Base-by-base conservation (phyloP, 92 coral and sea anemone genomes). In the Phenganax subtilis region DNA sequence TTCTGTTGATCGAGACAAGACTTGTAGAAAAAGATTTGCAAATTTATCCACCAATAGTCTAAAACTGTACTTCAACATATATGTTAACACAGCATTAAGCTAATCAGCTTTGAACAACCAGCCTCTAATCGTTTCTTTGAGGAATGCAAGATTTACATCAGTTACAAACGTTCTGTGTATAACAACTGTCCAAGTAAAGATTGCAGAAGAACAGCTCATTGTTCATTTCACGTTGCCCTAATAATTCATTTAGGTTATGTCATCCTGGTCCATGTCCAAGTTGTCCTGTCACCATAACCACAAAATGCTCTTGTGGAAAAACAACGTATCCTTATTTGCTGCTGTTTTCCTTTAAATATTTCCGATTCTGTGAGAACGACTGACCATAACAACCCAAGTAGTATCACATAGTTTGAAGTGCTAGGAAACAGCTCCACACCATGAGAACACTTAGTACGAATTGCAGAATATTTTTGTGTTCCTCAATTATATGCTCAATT, bases 211-310 rank as follows among this genome's bases (percentile, higher is more conserved):
- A 20, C 25, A 20, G 25, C 25, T 20, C 25, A 20, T 20, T 20
- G 25, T 20, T 20, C 25, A 20, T 20, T 20, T 20, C 25, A 20
- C 25, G 25, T 20, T 20, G 25, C 25, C 25, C 25, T 20, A 20
- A 20, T 15, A 55, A 63, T 7, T 69, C 25, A 27, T 77, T 55
- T 69, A 92, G 97, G 86, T 71, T 94, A 31, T 94, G 98, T 56
- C 98, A 94, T 76, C 98, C 98, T 55, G 98, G 98, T 0, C 98
- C 98, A 55, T 94, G 98, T 69, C 97, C 98, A 5, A 90, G 89
- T 83, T 94, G 98, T 54, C 98, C 98, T 29, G 97, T 92, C 37
- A 87, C 88, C 81, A 82, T 94, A 75, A 76, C 97, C 52, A 94
- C 90, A 80, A 62, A 84, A 15, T 94, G 98, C 87, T 82, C 88